A percentile compares a stretch with the other conserved stretches of the same genome.
These are phyloP conservation scores for Erpornis zantholeuca DNA, from an alignment of 2,113 vertebrate genomes.

Conservation along the genomic window DNA sequence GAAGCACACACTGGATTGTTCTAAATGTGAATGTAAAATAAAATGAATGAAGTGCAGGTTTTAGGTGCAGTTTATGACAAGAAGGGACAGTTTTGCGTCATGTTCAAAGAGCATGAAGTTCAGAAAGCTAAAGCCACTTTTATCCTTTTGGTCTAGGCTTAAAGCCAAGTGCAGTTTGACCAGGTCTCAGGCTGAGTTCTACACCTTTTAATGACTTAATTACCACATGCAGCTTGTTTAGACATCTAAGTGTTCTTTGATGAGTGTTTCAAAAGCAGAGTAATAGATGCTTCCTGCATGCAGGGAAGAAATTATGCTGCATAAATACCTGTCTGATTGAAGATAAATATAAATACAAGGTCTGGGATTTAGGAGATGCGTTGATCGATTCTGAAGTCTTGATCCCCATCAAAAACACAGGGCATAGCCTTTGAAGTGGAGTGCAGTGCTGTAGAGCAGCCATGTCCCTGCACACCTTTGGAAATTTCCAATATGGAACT, in stretches of 20 bases:
- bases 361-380: not conserved
- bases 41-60: not conserved
- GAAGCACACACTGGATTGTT: not conserved
- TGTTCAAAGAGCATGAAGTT: not conserved
- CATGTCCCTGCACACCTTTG: not conserved
- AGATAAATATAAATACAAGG: not conserved
- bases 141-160: not conserved
- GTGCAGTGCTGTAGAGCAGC: not conserved
- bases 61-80: not conserved
- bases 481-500: not conserved
- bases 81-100: not conserved
- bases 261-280: not conserved
- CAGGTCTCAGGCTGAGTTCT: not conserved
- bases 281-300: not conserved
- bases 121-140: not conserved
- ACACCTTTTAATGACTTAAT: not conserved
- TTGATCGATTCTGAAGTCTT: not conserved
- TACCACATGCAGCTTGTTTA: not conserved
- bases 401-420: not conserved
- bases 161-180: not conserved
- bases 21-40: not conserved
- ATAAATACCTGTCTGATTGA: not conserved
- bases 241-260: not conserved
- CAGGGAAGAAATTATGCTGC: not conserved
- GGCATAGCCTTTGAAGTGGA: not conserved